A percentile compares a stretch with the other conserved stretches of the same genome.
These are phyloP conservation scores for Drosophila ironensis DNA, from an alignment of 1,140 invertebrate genomes.

Conservation along the genomic window DNA sequence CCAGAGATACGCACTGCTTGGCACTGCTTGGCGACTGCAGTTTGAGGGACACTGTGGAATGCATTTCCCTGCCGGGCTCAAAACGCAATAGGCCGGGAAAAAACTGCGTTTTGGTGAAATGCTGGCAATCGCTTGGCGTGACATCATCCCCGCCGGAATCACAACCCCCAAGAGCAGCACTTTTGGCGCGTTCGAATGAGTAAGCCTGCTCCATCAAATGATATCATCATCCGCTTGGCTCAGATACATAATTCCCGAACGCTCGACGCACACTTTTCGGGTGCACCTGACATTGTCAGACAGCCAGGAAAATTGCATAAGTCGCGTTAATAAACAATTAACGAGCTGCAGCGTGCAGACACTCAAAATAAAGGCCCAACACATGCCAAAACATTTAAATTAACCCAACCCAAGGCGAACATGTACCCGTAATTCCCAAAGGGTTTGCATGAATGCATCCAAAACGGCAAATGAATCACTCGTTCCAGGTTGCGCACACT, in stretches of 20 bases:
- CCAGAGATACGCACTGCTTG: background rate
- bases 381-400: background rate
- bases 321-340: slow-evolving; percentile 47
- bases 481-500: no score
- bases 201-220: slow-evolving; percentile 73
- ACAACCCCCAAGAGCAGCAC: slow-evolving; percentile 4
- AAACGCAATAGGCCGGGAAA: slow-evolving; percentile 18
- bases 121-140: slow-evolving; percentile 3
- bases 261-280: slow-evolving; percentile 19
- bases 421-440: no score
- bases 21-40: slow-evolving; percentile 38
- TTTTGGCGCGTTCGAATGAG: slow-evolving; percentile 66
- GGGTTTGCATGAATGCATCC: no score
- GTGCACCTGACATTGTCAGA: slow-evolving; percentile 73
- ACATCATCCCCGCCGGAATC: slow-evolving; percentile 36
- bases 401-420: background rate
- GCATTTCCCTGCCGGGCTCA: background rate
- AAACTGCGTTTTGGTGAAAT: slow-evolving; percentile 26
- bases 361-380: background rate
- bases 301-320: slow-evolving; percentile 60
- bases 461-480: no score
- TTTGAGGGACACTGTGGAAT: slow-evolving; percentile 5
- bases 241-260: slow-evolving; percentile 63
- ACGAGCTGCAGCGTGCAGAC: slow-evolving; percentile 2
- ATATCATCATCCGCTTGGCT: slow-evolving; percentile 54